phyloP scores from a whole-genome alignment of 2,888 invertebrate species.

The Conops quadrifasciatus region DNA sequence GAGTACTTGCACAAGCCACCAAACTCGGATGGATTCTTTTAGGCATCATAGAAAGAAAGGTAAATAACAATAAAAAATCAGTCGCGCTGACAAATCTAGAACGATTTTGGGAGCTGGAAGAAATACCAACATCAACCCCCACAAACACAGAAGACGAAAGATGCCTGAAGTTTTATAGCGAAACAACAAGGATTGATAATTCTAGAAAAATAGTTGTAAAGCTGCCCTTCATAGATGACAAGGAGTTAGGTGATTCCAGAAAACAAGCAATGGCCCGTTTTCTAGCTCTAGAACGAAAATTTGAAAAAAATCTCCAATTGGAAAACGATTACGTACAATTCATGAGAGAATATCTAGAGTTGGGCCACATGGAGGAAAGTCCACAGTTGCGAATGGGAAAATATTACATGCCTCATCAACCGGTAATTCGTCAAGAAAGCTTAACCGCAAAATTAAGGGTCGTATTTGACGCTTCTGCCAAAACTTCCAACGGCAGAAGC shows the following conservation, averaged over 20 bases:
- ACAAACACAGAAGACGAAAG: neutral
- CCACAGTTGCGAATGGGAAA: conserved; percentile 16
- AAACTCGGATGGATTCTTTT: neutral
- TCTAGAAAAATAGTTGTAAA: conserved; percentile 3
- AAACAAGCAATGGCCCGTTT: conserved; percentile 10
- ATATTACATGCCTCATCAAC: conserved; percentile 39
- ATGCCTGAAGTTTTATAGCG: neutral
- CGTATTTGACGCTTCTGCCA: conserved; percentile 40
- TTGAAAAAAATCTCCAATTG: conserved; percentile 4
- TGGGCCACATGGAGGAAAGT: conserved; percentile 33
- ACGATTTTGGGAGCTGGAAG: conserved; percentile 6
- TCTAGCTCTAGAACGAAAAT: conserved; percentile 20
- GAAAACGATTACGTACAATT: conserved; percentile 24
- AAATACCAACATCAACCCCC: neutral
- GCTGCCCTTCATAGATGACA: neutral
- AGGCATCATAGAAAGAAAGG: neutral
- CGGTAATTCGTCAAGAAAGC: conserved; percentile 31
- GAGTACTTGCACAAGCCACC: neutral
- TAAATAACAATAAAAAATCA: neutral
- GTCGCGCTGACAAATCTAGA: neutral
- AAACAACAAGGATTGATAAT: neutral
- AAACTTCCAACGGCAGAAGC: conserved; percentile 42
- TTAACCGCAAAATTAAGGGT: conserved; percentile 38
- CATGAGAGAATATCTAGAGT: conserved; percentile 25
- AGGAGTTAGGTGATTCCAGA: conserved; percentile 31